Evolutionary conservation across 1,140 invertebrate genomes (phyloP).

Genomic region (Chrysoperla carnea): DNA sequence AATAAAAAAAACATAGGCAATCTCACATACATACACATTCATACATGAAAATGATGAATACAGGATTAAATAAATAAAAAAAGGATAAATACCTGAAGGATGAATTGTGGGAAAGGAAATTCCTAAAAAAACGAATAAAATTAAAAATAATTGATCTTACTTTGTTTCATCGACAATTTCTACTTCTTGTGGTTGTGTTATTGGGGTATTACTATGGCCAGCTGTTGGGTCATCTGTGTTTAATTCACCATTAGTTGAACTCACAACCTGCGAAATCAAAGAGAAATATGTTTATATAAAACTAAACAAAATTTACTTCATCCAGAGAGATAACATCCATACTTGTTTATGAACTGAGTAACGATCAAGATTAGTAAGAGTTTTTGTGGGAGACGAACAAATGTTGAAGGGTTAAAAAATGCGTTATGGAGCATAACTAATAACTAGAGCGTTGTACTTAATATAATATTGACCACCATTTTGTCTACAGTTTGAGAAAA

Average conservation of each 20-base stretch:
- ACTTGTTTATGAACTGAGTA: neutral
- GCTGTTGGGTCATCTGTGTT: constrained; percentile 88
- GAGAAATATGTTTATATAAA: constrained; percentile 4
- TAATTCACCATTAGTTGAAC: constrained; percentile 90
- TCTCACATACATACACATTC: too few species aligned
- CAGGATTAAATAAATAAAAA: neutral
- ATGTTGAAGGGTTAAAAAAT: too few species aligned
- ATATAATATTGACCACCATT: too few species aligned
- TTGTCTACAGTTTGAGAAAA: too few species aligned
- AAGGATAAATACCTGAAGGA: too few species aligned
- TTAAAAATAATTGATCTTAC: constrained; percentile 35
- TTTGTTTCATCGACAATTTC: constrained; percentile 86
- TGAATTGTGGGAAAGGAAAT: too few species aligned
- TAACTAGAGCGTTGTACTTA: too few species aligned
- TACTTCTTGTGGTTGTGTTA: constrained; percentile 81
- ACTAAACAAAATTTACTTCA: too few species aligned
- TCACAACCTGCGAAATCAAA: constrained; percentile 68
- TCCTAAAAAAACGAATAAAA: neutral
- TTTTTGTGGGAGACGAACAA: neutral
- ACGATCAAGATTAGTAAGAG: constrained; percentile 2
- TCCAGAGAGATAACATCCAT: too few species aligned
- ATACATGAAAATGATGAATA: neutral
- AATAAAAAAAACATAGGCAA: too few species aligned
- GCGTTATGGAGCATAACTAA: too few species aligned
- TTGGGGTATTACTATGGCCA: constrained; percentile 91